phyloP scores from a whole-genome alignment of 2,888 invertebrate species.

The Lottia gigantea region DNA sequence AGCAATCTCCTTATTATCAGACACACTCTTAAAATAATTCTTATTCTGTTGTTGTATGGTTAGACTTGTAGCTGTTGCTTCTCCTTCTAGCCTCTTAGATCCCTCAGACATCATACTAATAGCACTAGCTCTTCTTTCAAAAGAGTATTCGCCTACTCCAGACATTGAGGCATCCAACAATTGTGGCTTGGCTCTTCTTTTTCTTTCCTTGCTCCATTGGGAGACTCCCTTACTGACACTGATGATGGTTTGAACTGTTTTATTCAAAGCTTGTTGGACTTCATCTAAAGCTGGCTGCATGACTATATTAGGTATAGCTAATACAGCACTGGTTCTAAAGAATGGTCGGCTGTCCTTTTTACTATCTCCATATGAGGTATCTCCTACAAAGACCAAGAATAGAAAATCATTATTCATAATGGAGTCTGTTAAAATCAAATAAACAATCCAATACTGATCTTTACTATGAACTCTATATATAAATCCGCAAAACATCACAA shows the following conservation, averaged over 20 bases:
- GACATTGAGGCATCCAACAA: slow-evolving; percentile 14
- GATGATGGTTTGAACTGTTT: slow-evolving; percentile 77
- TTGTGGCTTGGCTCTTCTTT: slow-evolving; percentile 36
- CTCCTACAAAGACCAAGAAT: slow-evolving; percentile 25
- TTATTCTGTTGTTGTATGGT: slow-evolving; percentile 56
- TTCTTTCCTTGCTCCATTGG: slow-evolving; percentile 83
- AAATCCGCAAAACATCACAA: too few species aligned
- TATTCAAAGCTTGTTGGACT: slow-evolving; percentile 77
- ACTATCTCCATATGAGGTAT: slow-evolving; percentile 41
- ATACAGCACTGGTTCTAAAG: slow-evolving; percentile 80
- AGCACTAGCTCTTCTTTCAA: slow-evolving; percentile 50
- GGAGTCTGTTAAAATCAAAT: too few species aligned
- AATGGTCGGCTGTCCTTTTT: slow-evolving; percentile 64
- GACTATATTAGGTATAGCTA: slow-evolving; percentile 67
- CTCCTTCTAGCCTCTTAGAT: slow-evolving; percentile 48
- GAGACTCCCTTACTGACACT: slow-evolving; percentile 79
- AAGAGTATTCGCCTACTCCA: slow-evolving; percentile 12
- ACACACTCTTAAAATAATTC: slow-evolving; percentile 69
- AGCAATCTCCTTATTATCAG: slow-evolving; percentile 89
- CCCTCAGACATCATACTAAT: slow-evolving; percentile 60
- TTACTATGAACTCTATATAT: too few species aligned
- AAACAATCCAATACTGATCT: too few species aligned
- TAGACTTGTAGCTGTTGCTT: slow-evolving; percentile 40
- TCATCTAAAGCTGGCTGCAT: slow-evolving; percentile 74
- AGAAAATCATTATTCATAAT: too few species aligned